Evolutionary conservation across 2,888 invertebrate species (phyloP).

Genomic region (Tiliacea citrago): DNA sequence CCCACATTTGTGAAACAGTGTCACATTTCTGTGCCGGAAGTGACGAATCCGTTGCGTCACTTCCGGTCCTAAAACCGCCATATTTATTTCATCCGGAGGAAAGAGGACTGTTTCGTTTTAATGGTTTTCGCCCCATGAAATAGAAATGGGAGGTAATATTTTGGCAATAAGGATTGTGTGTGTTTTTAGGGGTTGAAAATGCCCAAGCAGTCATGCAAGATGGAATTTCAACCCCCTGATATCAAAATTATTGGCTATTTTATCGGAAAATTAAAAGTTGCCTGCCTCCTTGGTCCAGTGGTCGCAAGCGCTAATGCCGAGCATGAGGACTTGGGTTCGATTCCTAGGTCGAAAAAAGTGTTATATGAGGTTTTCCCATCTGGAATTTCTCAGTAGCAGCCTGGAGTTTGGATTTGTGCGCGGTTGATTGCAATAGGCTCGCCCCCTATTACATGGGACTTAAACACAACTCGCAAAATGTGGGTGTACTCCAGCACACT

Average conservation of each 20-base stretch:
- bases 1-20: constrained; percentile 36
- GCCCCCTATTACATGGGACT: too few relatives aligned
- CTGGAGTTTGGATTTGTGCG: too few relatives aligned
- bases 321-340: not conserved
- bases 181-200: constrained; percentile 24
- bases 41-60: constrained; percentile 66
- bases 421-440: too few relatives aligned
- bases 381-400: too few relatives aligned
- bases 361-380: too few relatives aligned
- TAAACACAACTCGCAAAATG: too few relatives aligned
- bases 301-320: not conserved
- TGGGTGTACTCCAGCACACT: too few relatives aligned
- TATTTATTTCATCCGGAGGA: constrained; percentile 54
- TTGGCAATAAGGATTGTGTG: constrained; percentile 8
- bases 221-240: not conserved
- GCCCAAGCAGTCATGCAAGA: constrained; percentile 9
- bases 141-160: constrained; percentile 36
- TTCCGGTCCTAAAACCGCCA: constrained; percentile 67
- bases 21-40: constrained; percentile 61
- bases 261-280: not conserved
- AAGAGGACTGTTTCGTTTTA: constrained; percentile 26
- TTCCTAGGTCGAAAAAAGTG: not conserved
- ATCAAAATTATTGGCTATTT: not conserved
- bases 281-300: not conserved
- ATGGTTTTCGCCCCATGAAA: constrained; percentile 49